A percentile compares a stretch with the other conserved stretches of the same genome.
Conservation (phyloP, 2,113 vertebrate genomes). For the Myodes glareolus region DNA sequence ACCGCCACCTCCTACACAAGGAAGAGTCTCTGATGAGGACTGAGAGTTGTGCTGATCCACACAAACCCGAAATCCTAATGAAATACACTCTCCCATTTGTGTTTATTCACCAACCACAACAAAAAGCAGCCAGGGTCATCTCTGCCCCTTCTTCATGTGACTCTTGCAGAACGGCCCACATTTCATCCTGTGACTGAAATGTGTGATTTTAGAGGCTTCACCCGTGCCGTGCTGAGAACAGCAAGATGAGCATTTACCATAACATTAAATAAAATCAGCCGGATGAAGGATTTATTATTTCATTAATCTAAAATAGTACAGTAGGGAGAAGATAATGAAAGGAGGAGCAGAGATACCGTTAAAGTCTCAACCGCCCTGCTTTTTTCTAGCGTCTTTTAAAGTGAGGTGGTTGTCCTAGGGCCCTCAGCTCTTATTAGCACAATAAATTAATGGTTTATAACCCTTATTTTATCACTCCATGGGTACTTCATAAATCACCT, state of each 20-base stretch:
- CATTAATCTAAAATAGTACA: slow-evolving; percentile 62
- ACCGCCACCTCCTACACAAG: background rate
- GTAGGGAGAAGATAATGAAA: slow-evolving; percentile 58
- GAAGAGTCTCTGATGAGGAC: background rate
- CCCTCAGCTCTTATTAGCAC: slow-evolving; percentile 66
- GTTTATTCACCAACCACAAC: background rate
- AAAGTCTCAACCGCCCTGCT: slow-evolving; percentile 41
- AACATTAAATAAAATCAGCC: slow-evolving; percentile 68
- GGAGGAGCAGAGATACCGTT: background rate
- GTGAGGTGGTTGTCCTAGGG: slow-evolving; percentile 33
- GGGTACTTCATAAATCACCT: slow-evolving; percentile 68
- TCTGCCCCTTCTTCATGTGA: background rate
- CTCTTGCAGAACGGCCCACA: background rate
- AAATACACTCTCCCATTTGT: background rate
- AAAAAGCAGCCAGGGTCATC: background rate
- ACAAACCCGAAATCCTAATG: background rate
- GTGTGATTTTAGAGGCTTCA: background rate
- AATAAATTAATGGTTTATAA: slow-evolving; percentile 75
- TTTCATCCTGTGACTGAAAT: background rate
- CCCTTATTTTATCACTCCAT: slow-evolving; percentile 69
- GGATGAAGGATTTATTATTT: slow-evolving; percentile 68
- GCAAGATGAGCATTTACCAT: slow-evolving; percentile 63
- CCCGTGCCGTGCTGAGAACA: background rate
- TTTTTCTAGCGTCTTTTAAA: slow-evolving; percentile 16
- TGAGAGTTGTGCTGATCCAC: background rate